A percentile compares a stretch with the other conserved stretches of the same genome.
phyloP scores from a whole-genome alignment of 1,140 invertebrate species.

The Pinna nobilis region DNA sequence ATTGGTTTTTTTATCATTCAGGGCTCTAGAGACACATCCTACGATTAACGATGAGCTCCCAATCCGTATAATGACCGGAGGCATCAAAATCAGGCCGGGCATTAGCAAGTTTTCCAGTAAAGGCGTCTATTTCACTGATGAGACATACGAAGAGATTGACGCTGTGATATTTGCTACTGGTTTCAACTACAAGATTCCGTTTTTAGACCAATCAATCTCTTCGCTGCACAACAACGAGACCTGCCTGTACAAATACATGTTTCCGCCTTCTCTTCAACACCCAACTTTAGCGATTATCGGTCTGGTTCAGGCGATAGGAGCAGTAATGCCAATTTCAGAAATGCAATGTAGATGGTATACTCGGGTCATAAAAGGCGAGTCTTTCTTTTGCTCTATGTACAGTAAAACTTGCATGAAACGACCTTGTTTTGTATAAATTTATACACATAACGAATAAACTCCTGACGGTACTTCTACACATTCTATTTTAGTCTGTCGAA shows the following conservation, averaged over 20 bases:
- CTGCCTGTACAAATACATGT: conserved; percentile 76
- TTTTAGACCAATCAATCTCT: conserved; percentile 58
- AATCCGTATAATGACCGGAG: conserved; percentile 76
- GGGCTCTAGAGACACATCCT: conserved; percentile 73
- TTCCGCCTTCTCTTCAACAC: conserved; percentile 72
- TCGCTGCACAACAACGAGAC: conserved; percentile 69
- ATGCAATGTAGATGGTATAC: conserved; percentile 76
- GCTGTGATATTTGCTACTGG: conserved; percentile 70
- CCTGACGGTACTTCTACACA: no score
- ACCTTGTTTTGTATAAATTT: no score
- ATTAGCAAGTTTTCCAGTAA: conserved; percentile 64
- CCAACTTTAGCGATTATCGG: conserved; percentile 76
- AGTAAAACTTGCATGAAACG: no score
- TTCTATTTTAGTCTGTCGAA: no score
- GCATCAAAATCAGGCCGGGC: conserved; percentile 72
- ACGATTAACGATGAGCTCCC: conserved; percentile 79
- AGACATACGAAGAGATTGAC: conserved; percentile 61
- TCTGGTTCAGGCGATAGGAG: conserved; percentile 77
- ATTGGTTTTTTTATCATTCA: conserved; percentile 28
- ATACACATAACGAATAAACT: no score
- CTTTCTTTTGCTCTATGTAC: no score
- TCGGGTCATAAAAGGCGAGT: conserved; percentile 56
- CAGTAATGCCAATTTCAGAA: conserved; percentile 77
- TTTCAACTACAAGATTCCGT: conserved; percentile 67
- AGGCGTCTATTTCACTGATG: conserved; percentile 53